Conservation (phyloP, 2,888 invertebrate species). For the Athripsodes cinereus region DNA sequence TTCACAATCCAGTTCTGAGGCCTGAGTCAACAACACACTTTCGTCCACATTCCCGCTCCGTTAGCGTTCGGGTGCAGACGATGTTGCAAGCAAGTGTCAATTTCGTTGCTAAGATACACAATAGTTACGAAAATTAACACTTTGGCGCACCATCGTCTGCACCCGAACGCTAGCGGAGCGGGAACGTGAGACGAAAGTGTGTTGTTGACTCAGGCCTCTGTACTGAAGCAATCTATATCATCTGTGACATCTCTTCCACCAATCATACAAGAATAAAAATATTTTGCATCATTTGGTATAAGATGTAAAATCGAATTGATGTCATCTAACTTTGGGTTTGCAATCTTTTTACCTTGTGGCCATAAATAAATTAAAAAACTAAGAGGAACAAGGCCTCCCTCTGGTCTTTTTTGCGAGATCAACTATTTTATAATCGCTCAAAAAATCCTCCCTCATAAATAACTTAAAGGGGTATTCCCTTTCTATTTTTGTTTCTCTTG, state of each 20-base stretch:
- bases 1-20: too few relatives aligned
- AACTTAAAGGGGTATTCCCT: background rate
- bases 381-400: background rate
- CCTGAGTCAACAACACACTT: too few relatives aligned
- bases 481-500: background rate
- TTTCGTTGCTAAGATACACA: too few relatives aligned
- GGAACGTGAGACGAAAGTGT: too few relatives aligned
- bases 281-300: background rate
- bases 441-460: background rate
- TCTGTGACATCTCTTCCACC: background rate
- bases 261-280: background rate
- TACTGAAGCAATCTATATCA: background rate
- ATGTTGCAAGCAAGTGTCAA: too few relatives aligned
- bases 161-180: too few relatives aligned
- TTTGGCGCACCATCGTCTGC: too few relatives aligned
- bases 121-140: too few relatives aligned
- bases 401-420: background rate
- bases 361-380: background rate
- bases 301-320: background rate
- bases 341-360: background rate
- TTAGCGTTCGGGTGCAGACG: too few relatives aligned
- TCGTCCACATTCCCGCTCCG: too few relatives aligned
- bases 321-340: background rate
- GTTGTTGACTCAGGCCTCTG: too few relatives aligned
- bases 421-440: background rate